phyloP scores from a whole-genome alignment of 2,888 invertebrate genomes.

The Altica lythri region DNA sequence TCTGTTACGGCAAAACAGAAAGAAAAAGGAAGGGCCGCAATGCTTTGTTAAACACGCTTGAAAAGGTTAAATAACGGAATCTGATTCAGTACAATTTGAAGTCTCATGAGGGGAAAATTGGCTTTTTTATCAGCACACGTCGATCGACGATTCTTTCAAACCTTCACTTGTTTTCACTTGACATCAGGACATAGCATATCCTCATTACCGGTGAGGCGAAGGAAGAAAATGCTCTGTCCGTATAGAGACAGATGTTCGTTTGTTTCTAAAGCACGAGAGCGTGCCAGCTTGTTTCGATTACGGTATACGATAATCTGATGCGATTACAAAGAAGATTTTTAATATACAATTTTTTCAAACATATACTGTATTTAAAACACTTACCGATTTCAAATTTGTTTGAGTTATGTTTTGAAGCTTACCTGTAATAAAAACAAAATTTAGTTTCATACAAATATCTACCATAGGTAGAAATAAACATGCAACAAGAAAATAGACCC shows the following conservation, averaged over 20 bases:
- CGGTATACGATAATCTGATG: not conserved
- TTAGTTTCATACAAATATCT: no score
- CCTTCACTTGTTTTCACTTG: conserved; percentile 28
- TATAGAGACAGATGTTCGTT: conserved; percentile 18
- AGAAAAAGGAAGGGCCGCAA: conserved; percentile 3
- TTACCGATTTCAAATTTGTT: no score
- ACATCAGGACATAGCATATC: conserved; percentile 26
- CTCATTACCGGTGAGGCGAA: conserved; percentile 21
- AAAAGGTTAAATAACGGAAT: conserved; percentile 44
- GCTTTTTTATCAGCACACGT: conserved; percentile 38
- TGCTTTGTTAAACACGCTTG: conserved; percentile 42
- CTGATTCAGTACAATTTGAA: conserved; percentile 36
- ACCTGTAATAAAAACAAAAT: no score
- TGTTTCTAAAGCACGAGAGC: conserved; percentile 1
- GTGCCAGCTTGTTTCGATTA: conserved; percentile 1
- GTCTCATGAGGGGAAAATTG: conserved; percentile 39
- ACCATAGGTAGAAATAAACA: no score
- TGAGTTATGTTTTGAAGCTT: no score
- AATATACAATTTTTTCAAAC: no score
- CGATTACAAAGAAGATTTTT: no score
- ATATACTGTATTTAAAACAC: no score
- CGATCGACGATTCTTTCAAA: conserved; percentile 27
- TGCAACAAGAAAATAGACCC: no score
- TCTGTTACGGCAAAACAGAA: no score
- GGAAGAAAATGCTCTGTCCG: not conserved